Evolutionary conservation across 2,888 invertebrate species (phyloP).

Genomic region (Argyra leucocephala): DNA sequence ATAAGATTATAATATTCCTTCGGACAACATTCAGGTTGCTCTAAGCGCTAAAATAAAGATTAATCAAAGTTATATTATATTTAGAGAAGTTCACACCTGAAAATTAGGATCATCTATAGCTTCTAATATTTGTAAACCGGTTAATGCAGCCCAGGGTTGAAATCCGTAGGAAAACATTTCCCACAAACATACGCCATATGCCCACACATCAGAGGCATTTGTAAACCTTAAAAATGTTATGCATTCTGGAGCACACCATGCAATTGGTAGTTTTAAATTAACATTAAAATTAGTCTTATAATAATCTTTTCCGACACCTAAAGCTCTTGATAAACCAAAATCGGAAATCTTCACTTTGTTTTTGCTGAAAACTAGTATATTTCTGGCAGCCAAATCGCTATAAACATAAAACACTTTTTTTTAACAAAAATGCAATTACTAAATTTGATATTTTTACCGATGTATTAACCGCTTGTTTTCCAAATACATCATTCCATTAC

Average conservation of each 20-base stretch:
- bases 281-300: conserved; percentile 98
- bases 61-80: conserved; percentile 12
- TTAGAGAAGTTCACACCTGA: conserved; percentile 49
- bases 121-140: conserved; percentile 87
- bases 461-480: conserved; percentile 94
- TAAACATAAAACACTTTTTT: conserved; percentile 30
- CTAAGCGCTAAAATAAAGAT: conserved; percentile 56
- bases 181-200: conserved; percentile 96
- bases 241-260: conserved; percentile 98
- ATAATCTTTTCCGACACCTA: conserved; percentile 97
- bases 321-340: conserved; percentile 87
- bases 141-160: conserved; percentile 94
- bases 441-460: conserved; percentile 45
- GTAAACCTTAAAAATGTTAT: conserved; percentile 94
- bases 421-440: conserved; percentile 14
- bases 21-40: conserved; percentile 90
- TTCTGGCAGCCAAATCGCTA: conserved; percentile 92
- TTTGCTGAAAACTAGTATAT: conserved; percentile 93
- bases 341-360: conserved; percentile 97
- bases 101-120: conserved; percentile 89
- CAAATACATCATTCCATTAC: conserved; percentile 95
- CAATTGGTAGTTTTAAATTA: conserved; percentile 92
- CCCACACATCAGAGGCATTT: conserved; percentile 95
- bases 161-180: conserved; percentile 99
- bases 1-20: conserved; percentile 84